phyloP scores from a whole-genome alignment of 92 coral and sea anemone genomes.

The Parazoanthus atlanticus region DNA sequence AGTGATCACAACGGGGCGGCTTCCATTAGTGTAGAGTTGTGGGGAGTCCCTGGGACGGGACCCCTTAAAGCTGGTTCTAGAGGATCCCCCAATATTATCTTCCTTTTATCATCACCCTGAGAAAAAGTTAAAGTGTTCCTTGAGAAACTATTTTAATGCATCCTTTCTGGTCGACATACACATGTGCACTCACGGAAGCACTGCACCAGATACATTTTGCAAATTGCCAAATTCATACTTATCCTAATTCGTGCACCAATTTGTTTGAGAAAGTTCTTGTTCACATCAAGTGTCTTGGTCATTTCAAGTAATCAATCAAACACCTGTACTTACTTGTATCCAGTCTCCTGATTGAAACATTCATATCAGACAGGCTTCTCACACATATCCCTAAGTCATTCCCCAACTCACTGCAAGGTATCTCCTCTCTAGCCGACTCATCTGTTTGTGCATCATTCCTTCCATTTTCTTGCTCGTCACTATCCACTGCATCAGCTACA shows the following conservation, averaged over 20 bases:
- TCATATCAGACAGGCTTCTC: constrained; percentile 42
- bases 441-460: not conserved
- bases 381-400: constrained; percentile 13
- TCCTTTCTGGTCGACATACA: no score
- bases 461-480: not conserved
- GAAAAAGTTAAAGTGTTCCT: no score
- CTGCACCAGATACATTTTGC: no score
- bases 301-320: not conserved
- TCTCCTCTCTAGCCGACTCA: not conserved
- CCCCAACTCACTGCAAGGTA: not conserved
- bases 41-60: no score
- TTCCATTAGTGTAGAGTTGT: no score
- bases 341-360: not conserved
- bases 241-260: no score
- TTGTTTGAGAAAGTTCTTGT: not conserved
- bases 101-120: no score
- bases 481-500: constrained; percentile 21
- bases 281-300: not conserved
- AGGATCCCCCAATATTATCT: no score
- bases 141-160: no score
- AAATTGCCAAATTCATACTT: no score
- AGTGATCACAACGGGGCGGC: not conserved
- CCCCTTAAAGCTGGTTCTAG: no score
- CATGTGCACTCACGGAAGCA: no score
- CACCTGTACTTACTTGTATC: not conserved